These are phyloP conservation scores for Hycleus phaleratus DNA, from an alignment of 1,140 invertebrate species.

Conservation along the genomic window DNA sequence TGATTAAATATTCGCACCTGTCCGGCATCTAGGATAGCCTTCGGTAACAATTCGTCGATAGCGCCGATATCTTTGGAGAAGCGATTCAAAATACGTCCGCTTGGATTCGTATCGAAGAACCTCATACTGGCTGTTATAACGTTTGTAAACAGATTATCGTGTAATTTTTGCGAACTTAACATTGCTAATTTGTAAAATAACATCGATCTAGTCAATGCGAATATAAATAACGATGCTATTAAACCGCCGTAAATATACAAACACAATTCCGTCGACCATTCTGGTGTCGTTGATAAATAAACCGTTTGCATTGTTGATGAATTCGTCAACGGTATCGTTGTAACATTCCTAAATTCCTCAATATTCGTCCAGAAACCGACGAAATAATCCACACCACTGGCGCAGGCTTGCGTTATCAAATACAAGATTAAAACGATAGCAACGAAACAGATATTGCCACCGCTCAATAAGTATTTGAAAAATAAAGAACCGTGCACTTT, in stretches of 20 bases:
- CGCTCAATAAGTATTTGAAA: slow-evolving; percentile 57
- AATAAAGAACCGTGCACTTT: slow-evolving; percentile 38
- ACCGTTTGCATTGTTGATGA: neutral
- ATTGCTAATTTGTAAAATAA: slow-evolving; percentile 59
- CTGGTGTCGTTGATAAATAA: neutral
- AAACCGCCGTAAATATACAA: slow-evolving; percentile 48
- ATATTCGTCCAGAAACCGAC: slow-evolving; percentile 62
- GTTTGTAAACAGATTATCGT: slow-evolving; percentile 58
- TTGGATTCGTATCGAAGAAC: slow-evolving; percentile 80
- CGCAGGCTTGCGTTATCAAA: slow-evolving; percentile 58
- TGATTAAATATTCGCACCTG: slow-evolving; percentile 35
- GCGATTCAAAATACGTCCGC: slow-evolving; percentile 45
- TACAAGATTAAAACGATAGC: slow-evolving; percentile 50
- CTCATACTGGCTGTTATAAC: slow-evolving; percentile 58
- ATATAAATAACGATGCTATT: slow-evolving; percentile 42
- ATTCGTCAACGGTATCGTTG: neutral
- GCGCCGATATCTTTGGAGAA: slow-evolving; percentile 48
- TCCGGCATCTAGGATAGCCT: slow-evolving; percentile 57
- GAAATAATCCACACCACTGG: slow-evolving; percentile 71
- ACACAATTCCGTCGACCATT: slow-evolving; percentile 34
- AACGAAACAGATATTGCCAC: slow-evolving; percentile 52
- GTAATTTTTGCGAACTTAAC: slow-evolving; percentile 55
- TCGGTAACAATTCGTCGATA: slow-evolving; percentile 60
- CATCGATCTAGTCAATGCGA: slow-evolving; percentile 46
- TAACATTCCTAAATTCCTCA: slow-evolving; percentile 27